phyloP scores from a whole-genome alignment of 2,797 vertebrate genomes.

The Tenualosa thibaudeaui region DNA sequence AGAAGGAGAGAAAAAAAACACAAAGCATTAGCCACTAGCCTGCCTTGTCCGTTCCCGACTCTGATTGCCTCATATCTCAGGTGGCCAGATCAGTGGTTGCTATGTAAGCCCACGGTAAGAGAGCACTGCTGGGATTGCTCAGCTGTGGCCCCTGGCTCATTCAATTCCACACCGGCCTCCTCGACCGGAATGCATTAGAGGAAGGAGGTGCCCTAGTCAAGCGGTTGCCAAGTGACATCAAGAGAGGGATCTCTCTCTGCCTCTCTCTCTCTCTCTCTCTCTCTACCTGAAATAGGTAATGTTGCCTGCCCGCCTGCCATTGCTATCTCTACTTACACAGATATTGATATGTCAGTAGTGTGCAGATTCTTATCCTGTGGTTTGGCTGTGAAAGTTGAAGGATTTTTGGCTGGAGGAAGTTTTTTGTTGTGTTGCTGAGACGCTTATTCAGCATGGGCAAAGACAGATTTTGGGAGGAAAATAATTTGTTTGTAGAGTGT shows the following conservation, averaged over 20 bases:
- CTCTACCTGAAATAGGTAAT: slow-evolving; percentile 4
- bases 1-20: slow-evolving; percentile 26
- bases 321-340: slow-evolving; percentile 3
- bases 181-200: slow-evolving; percentile 60
- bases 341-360: neutral
- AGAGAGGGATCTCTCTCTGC: neutral
- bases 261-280: no score
- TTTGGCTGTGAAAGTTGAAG: neutral
- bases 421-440: neutral
- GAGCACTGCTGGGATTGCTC: slow-evolving; percentile 50
- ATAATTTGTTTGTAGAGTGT: neutral
- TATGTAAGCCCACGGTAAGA: slow-evolving; percentile 36
- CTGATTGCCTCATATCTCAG: slow-evolving; percentile 65
- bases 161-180: slow-evolving; percentile 45
- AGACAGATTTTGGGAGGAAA: neutral
- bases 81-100: slow-evolving; percentile 53
- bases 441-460: neutral
- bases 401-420: neutral
- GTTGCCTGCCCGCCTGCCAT: neutral
- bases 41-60: slow-evolving; percentile 38
- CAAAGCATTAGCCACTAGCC: slow-evolving; percentile 47
- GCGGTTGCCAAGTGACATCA: slow-evolving; percentile 66
- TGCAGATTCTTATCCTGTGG: neutral
- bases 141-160: slow-evolving; percentile 55
- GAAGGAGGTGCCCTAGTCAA: slow-evolving; percentile 52